Evolutionary conservation across 2,888 invertebrate species (phyloP), one percentile per base, ranked within the genome.

Genomic region (Lithophane socia): DNA sequence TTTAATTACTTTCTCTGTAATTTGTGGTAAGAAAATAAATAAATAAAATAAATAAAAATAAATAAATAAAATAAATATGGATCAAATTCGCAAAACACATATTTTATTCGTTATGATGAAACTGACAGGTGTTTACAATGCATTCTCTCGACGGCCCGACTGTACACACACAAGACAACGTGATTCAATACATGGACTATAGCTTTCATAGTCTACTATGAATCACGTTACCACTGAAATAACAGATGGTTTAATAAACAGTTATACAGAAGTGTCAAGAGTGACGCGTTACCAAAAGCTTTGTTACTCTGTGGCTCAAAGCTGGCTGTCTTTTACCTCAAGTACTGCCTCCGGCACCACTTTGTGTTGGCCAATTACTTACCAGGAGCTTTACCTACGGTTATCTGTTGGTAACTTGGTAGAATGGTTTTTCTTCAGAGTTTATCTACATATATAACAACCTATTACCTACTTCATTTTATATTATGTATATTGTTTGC

Each of bases 301-400:
- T 73, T 74, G 65, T 66, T 71, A 44, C 24, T 75, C 54, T 70
- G 24, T 44, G 52, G 18, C 71, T 58, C 71, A 74, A 77, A 74
- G 73, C 63, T 52, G 21, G 0, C 61, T 63, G 64, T 80, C 42
- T 66, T 66, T 69, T 54, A 66, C 65, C 54, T 58, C 29, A 65
- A 49, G 72, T 58, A 42, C 7, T 16, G 84, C 86, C 85, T 63
- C 13, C 1, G 85, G 84, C 81, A 37, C 2, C 63, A 79, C 84
- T 86, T 86, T 86, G 86, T 66, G 66, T 44, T 8, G 54, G 65
- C 77, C 77, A 74, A 72, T 83, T 82, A 82, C 24, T 63, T 61
- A 70, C 56, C 18, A 54, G 29, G 5, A 42, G 16, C 56, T 44
- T 42, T 24, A 61, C 9, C 37, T 84, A 21, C 10, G 4, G 13